Base-by-base conservation (phyloP, 2,888 invertebrate species). In the Idaea biselata region DNA sequence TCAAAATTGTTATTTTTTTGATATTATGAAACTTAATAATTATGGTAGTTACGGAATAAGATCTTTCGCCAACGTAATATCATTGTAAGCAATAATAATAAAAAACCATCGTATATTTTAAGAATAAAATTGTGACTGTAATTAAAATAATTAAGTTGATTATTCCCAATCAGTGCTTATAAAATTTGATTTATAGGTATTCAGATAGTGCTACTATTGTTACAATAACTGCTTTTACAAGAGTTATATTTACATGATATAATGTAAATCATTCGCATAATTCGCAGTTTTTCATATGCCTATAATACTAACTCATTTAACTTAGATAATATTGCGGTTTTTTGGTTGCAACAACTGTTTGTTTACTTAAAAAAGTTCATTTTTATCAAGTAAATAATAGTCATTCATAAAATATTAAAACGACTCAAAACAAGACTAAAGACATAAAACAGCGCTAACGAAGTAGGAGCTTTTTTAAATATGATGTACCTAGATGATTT, bases 1-100 rank as follows among this genome's bases (percentile, higher is more conserved):
- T 87, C 88, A 88, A 88, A 82, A 72, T 63, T 44, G 44, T 44
- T 75, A 74, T 78, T 64, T 73, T 83, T 84, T 81, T 82, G 82
- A 83, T 82, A 75, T 82, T 44, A 44, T 33, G 25, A 25, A 33
- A 33, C 14, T 33, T 11, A 80, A 83, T 76, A 76, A 79, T 73
- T 85, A 82, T 80, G 73, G 72, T 84, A 83, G 76, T 79, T 83
- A 84, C 71, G 75, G 68, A 73, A 68, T 87, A 87, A 85, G 84
- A 77, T 73, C 76, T 80, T 75, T 81, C 79, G 84, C 85, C 84
- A 84, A 85, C 87, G 79, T 85, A 84, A 83, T 86, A 87, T 87
- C 86, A 87, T 81, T 80, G 68, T 86, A 88, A 89, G 87, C 88
- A 89, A 88, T 89, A 88, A 82, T 82, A 75, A 82, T 44, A 44